A percentile compares a stretch with the other conserved stretches of the same genome.
These are phyloP conservation scores for Centropus unirufus DNA, from an alignment of 2,113 vertebrate species.

Conservation along the genomic window DNA sequence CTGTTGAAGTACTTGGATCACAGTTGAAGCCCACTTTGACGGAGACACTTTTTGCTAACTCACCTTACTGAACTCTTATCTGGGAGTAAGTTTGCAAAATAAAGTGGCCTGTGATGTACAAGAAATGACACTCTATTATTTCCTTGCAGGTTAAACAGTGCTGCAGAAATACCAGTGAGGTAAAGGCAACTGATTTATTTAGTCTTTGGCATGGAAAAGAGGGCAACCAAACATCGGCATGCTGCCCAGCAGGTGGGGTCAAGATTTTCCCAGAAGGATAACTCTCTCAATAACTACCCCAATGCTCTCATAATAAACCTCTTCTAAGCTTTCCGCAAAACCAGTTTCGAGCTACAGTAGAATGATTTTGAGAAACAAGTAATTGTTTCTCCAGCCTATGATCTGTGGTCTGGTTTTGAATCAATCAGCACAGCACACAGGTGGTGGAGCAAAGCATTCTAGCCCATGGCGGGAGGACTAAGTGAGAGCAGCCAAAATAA, in stretches of 20 bases:
- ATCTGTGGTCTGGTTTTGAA: not conserved
- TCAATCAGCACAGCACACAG: conserved; percentile 10
- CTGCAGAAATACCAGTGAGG: not conserved
- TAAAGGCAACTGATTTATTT: not conserved
- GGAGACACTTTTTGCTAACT: not conserved
- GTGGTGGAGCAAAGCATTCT: not conserved
- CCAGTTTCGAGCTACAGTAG: not conserved
- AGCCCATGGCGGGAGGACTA: not conserved
- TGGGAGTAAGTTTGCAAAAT: not conserved
- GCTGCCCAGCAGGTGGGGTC: not conserved
- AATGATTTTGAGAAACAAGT: not conserved
- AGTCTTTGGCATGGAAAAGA: not conserved
- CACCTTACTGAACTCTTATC: not conserved
- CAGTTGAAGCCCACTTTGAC: not conserved
- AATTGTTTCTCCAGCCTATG: not conserved
- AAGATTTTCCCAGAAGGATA: not conserved
- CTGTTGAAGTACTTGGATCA: not conserved
- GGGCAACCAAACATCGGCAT: not conserved
- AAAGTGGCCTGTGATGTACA: not conserved
- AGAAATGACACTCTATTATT: not conserved
- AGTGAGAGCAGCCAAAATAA: conserved; percentile 36
- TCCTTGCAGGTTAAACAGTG: not conserved
- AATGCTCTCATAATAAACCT: not conserved
- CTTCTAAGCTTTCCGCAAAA: not conserved
- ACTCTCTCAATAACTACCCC: not conserved